A percentile compares a stretch with the other conserved stretches of the same genome.
These are phyloP conservation scores for Harmothoe impar DNA, from an alignment of 2,888 invertebrate species.

Conservation along the genomic window DNA sequence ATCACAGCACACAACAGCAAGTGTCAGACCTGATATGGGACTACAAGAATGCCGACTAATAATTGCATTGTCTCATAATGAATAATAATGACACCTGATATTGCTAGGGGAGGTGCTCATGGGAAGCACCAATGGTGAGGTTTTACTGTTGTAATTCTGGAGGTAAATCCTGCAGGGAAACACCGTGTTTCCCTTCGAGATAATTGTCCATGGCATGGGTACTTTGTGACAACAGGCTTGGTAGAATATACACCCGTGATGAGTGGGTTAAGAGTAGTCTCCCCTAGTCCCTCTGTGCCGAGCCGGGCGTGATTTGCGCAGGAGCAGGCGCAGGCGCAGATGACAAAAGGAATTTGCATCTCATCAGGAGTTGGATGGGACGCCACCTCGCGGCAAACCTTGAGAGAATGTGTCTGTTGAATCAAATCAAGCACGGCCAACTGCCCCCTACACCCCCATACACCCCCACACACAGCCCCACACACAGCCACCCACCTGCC, in stretches of 20 bases:
- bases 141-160: background rate
- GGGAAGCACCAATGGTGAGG: no score
- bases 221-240: background rate
- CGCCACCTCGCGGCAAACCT: background rate
- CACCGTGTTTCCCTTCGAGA: background rate
- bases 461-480: background rate
- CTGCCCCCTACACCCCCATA: background rate
- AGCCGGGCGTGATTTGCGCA: slow-evolving; percentile 13
- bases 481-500: background rate
- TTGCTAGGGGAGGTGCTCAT: no score
- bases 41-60: no score
- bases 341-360: slow-evolving; percentile 57
- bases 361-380: background rate
- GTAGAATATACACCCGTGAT: background rate
- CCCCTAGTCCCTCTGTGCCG: background rate
- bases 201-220: background rate
- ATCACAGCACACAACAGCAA: no score
- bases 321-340: background rate
- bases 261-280: slow-evolving; percentile 7
- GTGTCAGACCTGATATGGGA: no score
- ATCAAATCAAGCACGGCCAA: slow-evolving; percentile 15
- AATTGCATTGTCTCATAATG: no score
- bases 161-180: background rate
- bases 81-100: no score
- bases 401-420: slow-evolving; percentile 39